These are phyloP conservation scores for Piaya cayana DNA, from an alignment of 2,113 vertebrate genomes.

Conservation along the genomic window DNA sequence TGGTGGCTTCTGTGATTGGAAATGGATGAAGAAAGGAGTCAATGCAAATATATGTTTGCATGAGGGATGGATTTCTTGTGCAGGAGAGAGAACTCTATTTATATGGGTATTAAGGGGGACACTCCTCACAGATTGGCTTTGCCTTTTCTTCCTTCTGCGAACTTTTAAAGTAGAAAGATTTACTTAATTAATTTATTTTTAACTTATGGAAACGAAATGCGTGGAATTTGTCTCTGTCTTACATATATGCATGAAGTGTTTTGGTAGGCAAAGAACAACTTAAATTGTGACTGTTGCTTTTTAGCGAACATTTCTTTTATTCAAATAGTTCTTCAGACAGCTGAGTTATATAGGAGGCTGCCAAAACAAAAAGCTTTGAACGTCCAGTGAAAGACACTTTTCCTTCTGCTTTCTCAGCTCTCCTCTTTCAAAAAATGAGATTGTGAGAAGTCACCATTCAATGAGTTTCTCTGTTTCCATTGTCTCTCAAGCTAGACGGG, in stretches of 20 bases:
- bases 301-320: neutral
- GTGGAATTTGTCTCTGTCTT: conserved; percentile 19
- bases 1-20: conserved; percentile 48
- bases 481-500: neutral
- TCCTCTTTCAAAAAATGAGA: neutral
- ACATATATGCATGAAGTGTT: neutral
- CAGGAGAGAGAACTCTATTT: neutral
- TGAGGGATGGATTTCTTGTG: neutral
- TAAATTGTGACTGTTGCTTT: neutral
- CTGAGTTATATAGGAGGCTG: neutral
- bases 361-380: neutral
- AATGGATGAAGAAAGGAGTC: neutral
- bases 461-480: neutral
- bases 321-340: conserved; percentile 13
- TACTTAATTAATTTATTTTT: neutral
- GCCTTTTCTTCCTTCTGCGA: neutral
- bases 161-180: neutral
- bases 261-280: conserved; percentile 9
- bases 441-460: neutral
- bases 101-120: neutral
- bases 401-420: conserved; percentile 2
- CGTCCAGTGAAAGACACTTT: neutral
- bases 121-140: neutral
- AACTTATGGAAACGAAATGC: conserved; percentile 3
- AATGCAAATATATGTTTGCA: neutral